Conservation (phyloP, 2,113 vertebrate genomes). For the Pteropus alecto region DNA sequence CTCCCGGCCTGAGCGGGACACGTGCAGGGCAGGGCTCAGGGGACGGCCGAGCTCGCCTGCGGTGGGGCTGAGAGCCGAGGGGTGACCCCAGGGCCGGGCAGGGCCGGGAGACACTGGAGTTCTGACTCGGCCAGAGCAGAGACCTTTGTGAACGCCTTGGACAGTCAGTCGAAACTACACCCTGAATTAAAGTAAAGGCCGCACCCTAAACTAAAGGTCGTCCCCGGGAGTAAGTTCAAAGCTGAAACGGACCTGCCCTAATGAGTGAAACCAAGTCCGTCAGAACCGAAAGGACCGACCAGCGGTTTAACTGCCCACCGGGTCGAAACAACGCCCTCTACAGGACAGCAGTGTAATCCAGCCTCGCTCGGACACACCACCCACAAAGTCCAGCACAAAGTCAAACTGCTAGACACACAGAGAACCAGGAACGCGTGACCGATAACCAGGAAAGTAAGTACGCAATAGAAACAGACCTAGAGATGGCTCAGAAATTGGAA, state of each 20-base stretch:
- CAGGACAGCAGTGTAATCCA: not conserved
- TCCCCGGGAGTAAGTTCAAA: not conserved
- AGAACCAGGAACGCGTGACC: not conserved
- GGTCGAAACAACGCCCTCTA: not conserved
- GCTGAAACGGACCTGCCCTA: not conserved
- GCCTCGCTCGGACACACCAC: not conserved
- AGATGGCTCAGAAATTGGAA: not conserved
- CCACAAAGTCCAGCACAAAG: not conserved
- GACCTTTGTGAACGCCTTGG: not conserved
- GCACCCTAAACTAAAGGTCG: not conserved
- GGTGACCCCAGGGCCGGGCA: not conserved
- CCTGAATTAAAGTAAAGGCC: not conserved
- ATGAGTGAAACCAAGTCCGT: not conserved
- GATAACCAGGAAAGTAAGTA: no score
- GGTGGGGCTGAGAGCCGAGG: not conserved
- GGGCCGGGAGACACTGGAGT: not conserved
- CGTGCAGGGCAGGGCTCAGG: not conserved
- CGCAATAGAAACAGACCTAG: not conserved
- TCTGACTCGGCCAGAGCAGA: no score
- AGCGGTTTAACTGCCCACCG: not conserved
- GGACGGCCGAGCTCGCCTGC: not conserved
- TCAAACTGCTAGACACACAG: not conserved
- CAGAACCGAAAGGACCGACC: not conserved
- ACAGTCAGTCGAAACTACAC: not conserved
- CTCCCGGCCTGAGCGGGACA: not conserved